Conservation (phyloP, 2,797 vertebrate species). For the Hydrophis major region DNA sequence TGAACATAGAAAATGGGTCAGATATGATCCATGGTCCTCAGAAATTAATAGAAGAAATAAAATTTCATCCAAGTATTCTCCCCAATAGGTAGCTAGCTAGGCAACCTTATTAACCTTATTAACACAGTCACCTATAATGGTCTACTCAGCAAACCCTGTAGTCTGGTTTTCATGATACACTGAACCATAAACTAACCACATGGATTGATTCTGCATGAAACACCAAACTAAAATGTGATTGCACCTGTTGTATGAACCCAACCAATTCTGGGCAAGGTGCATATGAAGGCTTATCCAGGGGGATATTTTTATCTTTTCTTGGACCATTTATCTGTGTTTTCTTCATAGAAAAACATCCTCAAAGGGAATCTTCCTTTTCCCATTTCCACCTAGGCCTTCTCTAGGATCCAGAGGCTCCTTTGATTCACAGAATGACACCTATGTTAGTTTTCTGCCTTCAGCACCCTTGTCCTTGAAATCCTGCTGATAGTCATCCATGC, state of each 20-base stretch:
- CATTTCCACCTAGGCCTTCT: background rate
- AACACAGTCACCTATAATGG: background rate
- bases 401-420: too few relatives aligned
- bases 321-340: background rate
- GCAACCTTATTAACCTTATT: background rate
- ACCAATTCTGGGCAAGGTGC: background rate
- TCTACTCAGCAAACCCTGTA: background rate
- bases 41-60: background rate
- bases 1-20: background rate
- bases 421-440: background rate
- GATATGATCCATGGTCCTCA: background rate
- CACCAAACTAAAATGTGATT: background rate
- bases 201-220: background rate
- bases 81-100: background rate
- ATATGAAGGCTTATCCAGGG: background rate
- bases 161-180: background rate
- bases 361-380: background rate
- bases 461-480: background rate
- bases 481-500: background rate
- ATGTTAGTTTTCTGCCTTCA: background rate
- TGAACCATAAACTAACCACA: background rate
- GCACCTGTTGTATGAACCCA: background rate
- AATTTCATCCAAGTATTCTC: background rate
- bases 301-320: background rate
- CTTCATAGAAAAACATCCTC: background rate